Percentiles rank a stretch among this genome's conserved stretches.
Conservation (phyloP, 2,113 vertebrate genomes). For the Lota lota region DNA sequence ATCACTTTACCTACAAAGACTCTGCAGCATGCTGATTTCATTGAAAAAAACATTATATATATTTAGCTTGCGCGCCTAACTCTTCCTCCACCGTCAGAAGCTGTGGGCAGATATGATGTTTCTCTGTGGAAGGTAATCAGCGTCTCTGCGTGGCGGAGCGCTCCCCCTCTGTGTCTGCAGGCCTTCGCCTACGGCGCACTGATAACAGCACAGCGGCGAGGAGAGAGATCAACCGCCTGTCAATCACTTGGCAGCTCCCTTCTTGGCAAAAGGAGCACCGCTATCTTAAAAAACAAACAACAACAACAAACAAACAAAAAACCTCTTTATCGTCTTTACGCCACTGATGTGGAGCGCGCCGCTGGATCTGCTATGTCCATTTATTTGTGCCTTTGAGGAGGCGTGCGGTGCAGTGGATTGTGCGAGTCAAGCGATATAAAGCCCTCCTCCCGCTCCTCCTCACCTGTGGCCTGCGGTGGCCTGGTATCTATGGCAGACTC, state of each 20-base stretch:
- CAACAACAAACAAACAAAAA: no score
- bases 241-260: constrained; percentile 47
- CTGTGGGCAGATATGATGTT: constrained; percentile 17
- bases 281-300: not conserved
- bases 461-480: not conserved
- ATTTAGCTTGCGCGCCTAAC: not conserved
- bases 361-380: constrained; percentile 43
- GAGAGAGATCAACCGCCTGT: constrained; percentile 54
- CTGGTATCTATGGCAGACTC: not conserved
- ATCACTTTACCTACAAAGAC: not conserved
- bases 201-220: constrained; percentile 53
- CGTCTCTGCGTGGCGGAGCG: constrained; percentile 45
- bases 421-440: constrained; percentile 63
- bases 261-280: constrained; percentile 7
- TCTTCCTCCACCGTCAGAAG: not conserved
- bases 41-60: not conserved
- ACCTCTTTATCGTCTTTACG: constrained; percentile 49
- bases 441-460: constrained; percentile 44
- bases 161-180: constrained; percentile 43
- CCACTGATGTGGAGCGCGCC: constrained; percentile 26
- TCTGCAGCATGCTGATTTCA: not conserved
- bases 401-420: constrained; percentile 43
- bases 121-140: constrained; percentile 46
- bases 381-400: constrained; percentile 48
- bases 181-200: constrained; percentile 40